phyloP scores from a whole-genome alignment of 2,888 invertebrate species.

The Gastracanthus pulcherrimus region DNA sequence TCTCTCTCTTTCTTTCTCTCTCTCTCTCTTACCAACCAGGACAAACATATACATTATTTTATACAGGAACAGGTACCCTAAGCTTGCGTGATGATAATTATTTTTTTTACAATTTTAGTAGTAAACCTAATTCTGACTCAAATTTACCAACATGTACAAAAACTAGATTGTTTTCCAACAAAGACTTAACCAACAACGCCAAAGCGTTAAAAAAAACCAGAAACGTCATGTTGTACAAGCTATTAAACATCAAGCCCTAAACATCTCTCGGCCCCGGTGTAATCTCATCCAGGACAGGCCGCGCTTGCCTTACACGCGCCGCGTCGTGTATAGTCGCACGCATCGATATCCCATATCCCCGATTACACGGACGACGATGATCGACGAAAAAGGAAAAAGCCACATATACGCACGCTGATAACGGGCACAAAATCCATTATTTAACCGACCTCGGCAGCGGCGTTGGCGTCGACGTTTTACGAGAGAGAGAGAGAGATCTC shows the following conservation, averaged over 20 bases:
- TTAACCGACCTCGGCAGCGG: neutral
- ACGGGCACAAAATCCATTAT: constrained; percentile 44
- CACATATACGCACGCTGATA: neutral
- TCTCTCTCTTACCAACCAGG: too few species aligned
- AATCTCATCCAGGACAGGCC: neutral
- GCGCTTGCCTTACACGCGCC: too few species aligned
- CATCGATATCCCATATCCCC: neutral
- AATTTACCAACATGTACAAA: neutral
- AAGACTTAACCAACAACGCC: neutral
- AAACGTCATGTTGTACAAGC: neutral
- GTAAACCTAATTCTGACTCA: neutral
- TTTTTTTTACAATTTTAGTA: neutral
- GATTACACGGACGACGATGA: constrained; percentile 9
- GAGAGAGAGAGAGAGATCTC: too few species aligned
- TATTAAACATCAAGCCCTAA: neutral
- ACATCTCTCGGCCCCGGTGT: neutral
- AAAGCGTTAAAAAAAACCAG: neutral
- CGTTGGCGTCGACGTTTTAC: constrained; percentile 38
- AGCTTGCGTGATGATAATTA: too few species aligned
- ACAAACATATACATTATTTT: neutral
- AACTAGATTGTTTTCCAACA: too few species aligned
- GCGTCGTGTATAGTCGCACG: too few species aligned
- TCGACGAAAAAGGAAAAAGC: neutral
- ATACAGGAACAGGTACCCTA: neutral
- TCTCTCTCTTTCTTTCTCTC: too few species aligned